Conservation (phyloP, 2,113 vertebrate genomes). For the Cynoglossus semilaevis region DNA sequence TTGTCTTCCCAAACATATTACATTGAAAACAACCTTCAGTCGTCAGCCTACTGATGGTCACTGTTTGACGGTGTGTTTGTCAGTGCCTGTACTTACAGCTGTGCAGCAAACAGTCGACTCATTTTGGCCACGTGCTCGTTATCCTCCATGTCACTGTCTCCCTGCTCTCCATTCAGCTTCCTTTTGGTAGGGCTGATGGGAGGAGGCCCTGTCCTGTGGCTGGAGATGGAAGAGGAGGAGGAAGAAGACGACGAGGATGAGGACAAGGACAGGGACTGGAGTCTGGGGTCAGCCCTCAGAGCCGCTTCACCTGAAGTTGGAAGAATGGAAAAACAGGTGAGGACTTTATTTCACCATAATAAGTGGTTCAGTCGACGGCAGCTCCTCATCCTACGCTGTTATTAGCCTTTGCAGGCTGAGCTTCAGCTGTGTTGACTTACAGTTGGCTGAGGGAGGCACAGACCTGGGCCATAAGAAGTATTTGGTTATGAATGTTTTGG, state of each 20-base stretch:
- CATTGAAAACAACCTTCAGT: neutral
- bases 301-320: constrained; percentile 86
- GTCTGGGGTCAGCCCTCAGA: constrained; percentile 89
- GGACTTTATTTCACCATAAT: too few relatives aligned
- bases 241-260: constrained; percentile 71
- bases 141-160: constrained; percentile 88
- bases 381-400: too few relatives aligned
- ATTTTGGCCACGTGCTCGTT: constrained; percentile 92
- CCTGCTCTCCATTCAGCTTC: constrained; percentile 88
- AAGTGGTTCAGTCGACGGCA: too few relatives aligned
- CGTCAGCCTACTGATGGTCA: neutral
- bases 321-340: too few relatives aligned
- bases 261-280: constrained; percentile 88
- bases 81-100: constrained; percentile 83
- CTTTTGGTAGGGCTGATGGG: constrained; percentile 97
- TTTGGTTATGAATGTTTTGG: constrained; percentile 62
- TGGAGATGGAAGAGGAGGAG: constrained; percentile 77
- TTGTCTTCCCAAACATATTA: constrained; percentile 4
- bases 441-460: constrained; percentile 57
- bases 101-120: constrained; percentile 89
- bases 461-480: constrained; percentile 49
- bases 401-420: constrained; percentile 38
- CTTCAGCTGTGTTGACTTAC: constrained; percentile 47
- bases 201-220: constrained; percentile 91
- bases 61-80: neutral